Conservation (phyloP, 2,113 vertebrate species). For the Oceanites oceanicus region DNA sequence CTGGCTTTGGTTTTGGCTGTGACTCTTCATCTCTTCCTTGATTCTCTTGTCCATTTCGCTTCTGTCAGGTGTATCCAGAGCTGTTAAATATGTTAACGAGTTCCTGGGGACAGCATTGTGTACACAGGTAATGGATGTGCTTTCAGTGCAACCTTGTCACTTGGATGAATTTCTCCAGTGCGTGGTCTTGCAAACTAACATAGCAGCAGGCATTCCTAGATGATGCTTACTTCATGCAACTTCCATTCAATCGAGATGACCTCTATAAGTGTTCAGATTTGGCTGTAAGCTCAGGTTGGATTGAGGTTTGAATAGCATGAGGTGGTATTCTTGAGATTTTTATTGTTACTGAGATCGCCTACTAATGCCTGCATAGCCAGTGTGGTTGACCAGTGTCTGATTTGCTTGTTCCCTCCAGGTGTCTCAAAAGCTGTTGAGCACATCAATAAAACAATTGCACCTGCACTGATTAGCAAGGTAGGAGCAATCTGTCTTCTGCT, state of each 20-base stretch:
- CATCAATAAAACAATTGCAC: slow-evolving; percentile 99
- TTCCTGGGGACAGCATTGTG: slow-evolving; percentile 96
- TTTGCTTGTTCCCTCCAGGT: slow-evolving; percentile 97
- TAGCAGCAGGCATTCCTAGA: slow-evolving; percentile 64
- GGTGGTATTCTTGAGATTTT: not conserved
- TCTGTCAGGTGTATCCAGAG: slow-evolving; percentile 94
- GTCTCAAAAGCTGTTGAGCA: slow-evolving; percentile 99
- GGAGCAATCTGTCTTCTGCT: slow-evolving; percentile 82
- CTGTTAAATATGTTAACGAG: slow-evolving; percentile 97
- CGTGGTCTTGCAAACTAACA: slow-evolving; percentile 87
- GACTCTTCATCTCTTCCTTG: slow-evolving; percentile 31
- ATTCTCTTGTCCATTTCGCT: slow-evolving; percentile 46
- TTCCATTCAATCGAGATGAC: not conserved
- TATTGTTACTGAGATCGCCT: slow-evolving; percentile 57
- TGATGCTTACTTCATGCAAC: slow-evolving; percentile 20
- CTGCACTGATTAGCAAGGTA: slow-evolving; percentile 98
- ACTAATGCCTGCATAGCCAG: slow-evolving; percentile 74
- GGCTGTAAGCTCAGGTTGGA: not conserved
- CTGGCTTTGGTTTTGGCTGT: slow-evolving; percentile 31
- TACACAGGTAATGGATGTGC: slow-evolving; percentile 90
- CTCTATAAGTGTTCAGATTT: not conserved
- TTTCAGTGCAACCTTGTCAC: slow-evolving; percentile 33
- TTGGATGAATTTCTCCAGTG: slow-evolving; percentile 51
- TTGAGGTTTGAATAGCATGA: not conserved
- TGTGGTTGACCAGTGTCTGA: slow-evolving; percentile 80